Conservation (phyloP, 2,888 invertebrate genomes). For the Portevinia maculata region DNA sequence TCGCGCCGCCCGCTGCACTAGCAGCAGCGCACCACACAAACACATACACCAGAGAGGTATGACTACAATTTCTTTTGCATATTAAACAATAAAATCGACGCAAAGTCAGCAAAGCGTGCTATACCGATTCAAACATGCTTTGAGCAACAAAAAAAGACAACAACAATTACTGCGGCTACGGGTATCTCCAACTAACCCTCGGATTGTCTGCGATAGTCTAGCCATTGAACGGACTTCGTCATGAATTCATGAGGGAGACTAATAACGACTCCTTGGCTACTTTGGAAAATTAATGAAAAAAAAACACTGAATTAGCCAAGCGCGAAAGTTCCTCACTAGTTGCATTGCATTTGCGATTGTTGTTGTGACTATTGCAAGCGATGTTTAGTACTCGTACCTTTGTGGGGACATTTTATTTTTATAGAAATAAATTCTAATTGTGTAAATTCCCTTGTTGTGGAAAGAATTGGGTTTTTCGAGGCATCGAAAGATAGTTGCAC, state of each 20-base stretch:
- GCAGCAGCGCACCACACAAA: slow-evolving; percentile 1
- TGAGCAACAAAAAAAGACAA: slow-evolving; percentile 2
- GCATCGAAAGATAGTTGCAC: no score
- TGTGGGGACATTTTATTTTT: neutral
- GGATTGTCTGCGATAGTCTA: slow-evolving; percentile 46
- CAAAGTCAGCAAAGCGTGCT: slow-evolving; percentile 70
- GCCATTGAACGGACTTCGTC: slow-evolving; percentile 39
- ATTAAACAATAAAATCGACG: slow-evolving; percentile 72
- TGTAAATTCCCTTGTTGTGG: no score
- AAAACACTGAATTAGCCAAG: slow-evolving; percentile 36
- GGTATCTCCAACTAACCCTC: slow-evolving; percentile 30
- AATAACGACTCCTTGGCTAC: slow-evolving; percentile 42
- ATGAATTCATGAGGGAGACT: slow-evolving; percentile 42
- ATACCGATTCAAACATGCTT: slow-evolving; percentile 57
- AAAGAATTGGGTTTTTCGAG: no score
- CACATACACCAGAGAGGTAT: slow-evolving; percentile 11
- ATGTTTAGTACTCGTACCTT: neutral
- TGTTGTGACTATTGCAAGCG: slow-evolving; percentile 24
- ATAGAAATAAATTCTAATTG: no score
- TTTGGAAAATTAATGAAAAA: slow-evolving; percentile 36
- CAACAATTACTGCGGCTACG: slow-evolving; percentile 6
- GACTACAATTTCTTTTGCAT: slow-evolving; percentile 69
- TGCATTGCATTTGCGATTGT: slow-evolving; percentile 8
- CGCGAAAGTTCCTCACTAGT: slow-evolving; percentile 43
- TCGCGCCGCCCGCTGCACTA: slow-evolving; percentile 2